These are phyloP conservation scores for Argya squamiceps DNA, from an alignment of 2,797 vertebrate genomes.

Conservation along the genomic window DNA sequence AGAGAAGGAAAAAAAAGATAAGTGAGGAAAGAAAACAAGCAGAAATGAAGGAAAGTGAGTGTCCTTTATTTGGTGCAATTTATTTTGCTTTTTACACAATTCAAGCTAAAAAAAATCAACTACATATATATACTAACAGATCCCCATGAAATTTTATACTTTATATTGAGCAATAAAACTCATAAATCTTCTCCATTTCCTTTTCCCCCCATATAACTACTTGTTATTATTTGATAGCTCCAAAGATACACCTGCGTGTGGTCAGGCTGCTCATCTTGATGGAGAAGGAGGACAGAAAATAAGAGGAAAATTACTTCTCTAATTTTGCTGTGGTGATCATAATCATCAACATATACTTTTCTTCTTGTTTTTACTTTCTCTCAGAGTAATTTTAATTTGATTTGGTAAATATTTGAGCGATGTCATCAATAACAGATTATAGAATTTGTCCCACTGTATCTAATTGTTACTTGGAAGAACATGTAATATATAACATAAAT, in stretches of 20 bases:
- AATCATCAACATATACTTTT: neutral
- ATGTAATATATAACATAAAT: neutral
- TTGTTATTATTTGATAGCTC: neutral
- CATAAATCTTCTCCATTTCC: neutral
- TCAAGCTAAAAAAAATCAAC: neutral
- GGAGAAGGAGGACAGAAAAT: fast-evolving
- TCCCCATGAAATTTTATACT: neutral
- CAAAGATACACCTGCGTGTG: fast-evolving
- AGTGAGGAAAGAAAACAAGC: neutral
- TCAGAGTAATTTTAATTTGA: neutral
- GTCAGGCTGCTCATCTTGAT: neutral
- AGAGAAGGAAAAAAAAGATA: neutral
- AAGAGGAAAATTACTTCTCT: neutral
- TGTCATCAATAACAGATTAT: neutral
- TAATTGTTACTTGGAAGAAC: neutral
- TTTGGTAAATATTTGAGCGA: neutral
- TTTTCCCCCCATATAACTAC: neutral
- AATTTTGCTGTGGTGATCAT: neutral
- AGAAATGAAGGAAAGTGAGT: neutral
- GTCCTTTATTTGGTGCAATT: neutral
- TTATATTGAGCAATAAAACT: neutral
- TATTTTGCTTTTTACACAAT: neutral
- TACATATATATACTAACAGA: neutral
- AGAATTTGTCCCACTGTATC: neutral
- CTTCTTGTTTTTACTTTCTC: neutral